A percentile compares a stretch with the other conserved stretches of the same genome.
These are phyloP conservation scores for Acromyrmex heyeri DNA, from an alignment of 1,140 invertebrate genomes.

Conservation along the genomic window DNA sequence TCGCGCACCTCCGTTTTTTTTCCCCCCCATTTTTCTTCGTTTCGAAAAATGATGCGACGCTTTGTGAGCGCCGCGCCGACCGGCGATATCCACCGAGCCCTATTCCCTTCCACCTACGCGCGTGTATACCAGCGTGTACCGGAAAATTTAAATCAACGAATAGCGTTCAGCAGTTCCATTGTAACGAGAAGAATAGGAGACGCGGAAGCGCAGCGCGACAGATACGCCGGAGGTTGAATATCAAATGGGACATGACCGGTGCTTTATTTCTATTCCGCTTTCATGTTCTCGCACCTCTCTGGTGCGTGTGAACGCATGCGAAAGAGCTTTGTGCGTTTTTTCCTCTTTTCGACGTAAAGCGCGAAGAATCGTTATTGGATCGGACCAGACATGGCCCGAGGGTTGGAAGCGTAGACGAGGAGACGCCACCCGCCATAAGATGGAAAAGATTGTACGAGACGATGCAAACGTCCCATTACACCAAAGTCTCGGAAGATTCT, in stretches of 20 bases:
- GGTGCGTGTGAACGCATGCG: not conserved
- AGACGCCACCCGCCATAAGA: constrained; percentile 4
- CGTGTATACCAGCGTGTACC: constrained; percentile 65
- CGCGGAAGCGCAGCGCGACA: constrained; percentile 73
- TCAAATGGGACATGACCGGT: constrained; percentile 77
- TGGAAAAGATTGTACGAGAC: constrained; percentile 7
- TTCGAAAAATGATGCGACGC: constrained; percentile 59
- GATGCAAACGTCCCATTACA: constrained; percentile 36
- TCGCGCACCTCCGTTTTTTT: constrained; percentile 6
- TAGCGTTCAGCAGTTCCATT: constrained; percentile 76
- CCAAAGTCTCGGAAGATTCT: constrained; percentile 6
- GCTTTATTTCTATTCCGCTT: constrained; percentile 75
- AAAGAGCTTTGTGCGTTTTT: constrained; percentile 7
- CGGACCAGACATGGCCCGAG: not conserved
- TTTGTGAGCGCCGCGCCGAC: constrained; percentile 23
- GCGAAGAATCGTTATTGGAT: constrained; percentile 45
- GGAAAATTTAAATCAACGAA: constrained; percentile 81
- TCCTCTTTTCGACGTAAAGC: not conserved
- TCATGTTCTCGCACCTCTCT: constrained; percentile 46
- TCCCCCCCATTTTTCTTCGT: constrained; percentile 45
- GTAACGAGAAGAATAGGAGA: constrained; percentile 75
- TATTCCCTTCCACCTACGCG: not conserved
- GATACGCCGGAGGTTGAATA: constrained; percentile 79
- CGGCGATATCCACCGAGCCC: constrained; percentile 19
- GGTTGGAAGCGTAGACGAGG: not conserved